Evolutionary conservation across 2,888 invertebrate species (phyloP).

Genomic region (Mythimna ferrago): DNA sequence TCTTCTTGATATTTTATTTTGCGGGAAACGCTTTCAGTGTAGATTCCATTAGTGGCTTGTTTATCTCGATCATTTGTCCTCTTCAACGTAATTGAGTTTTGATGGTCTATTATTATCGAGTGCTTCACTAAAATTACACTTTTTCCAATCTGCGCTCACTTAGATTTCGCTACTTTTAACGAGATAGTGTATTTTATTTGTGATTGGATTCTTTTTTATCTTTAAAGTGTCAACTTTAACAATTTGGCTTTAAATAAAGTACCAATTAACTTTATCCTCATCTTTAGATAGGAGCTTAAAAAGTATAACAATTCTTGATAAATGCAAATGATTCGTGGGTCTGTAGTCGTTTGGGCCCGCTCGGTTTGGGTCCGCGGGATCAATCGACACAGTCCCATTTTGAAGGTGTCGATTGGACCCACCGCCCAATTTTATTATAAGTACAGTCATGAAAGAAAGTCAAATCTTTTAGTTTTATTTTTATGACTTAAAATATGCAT

Average conservation of each 20-base stretch:
- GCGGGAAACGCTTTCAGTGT: conserved; percentile 16
- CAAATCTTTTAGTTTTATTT: no score
- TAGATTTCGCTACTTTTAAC: not conserved
- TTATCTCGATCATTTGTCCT: conserved; percentile 6
- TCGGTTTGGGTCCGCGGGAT: no score
- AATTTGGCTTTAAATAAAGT: not conserved
- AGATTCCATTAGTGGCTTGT: conserved; percentile 24
- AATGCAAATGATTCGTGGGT: no score
- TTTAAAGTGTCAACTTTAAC: not conserved
- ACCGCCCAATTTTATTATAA: no score
- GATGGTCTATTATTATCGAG: not conserved
- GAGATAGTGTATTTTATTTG: not conserved
- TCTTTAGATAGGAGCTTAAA: not conserved
- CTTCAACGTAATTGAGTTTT: not conserved
- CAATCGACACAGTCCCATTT: no score
- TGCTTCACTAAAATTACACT: conserved; percentile 12
- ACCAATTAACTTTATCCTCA: not conserved
- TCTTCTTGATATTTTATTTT: not conserved
- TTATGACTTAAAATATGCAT: no score
- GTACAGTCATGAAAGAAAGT: no score
- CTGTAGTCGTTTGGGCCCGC: no score
- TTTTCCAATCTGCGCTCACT: not conserved
- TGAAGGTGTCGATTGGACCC: no score
- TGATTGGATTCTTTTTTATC: not conserved
- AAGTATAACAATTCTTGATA: no score